Conservation (phyloP, 2,888 invertebrate species). For the Dendrolimus pini region DNA sequence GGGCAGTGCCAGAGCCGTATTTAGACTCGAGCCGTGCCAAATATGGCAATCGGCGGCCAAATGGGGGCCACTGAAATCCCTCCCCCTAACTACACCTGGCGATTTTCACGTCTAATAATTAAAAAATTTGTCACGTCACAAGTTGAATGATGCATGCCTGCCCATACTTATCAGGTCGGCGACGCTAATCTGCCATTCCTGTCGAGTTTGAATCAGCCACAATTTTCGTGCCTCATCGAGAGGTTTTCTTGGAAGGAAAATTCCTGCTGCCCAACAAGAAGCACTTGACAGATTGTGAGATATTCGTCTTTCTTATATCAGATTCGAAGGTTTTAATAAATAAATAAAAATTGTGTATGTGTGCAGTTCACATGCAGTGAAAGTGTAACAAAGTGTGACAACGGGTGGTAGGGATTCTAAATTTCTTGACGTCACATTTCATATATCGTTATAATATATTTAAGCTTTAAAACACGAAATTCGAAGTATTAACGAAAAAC, state of each 20-base stretch:
- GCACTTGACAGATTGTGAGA: no score
- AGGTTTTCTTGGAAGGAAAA: neutral
- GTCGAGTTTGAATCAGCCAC: neutral
- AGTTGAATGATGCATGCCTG: slow-evolving; percentile 32
- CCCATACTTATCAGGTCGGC: slow-evolving; percentile 1
- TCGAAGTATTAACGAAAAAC: no score
- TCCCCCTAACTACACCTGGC: slow-evolving; percentile 80
- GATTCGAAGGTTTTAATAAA: no score
- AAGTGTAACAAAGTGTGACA: no score
- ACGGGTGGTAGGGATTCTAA: no score
- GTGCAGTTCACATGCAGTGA: no score
- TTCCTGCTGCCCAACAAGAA: neutral
- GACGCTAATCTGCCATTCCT: neutral
- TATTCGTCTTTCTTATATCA: no score
- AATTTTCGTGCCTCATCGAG: neutral
- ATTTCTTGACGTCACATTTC: no score
- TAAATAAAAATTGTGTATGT: no score
- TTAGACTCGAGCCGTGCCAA: slow-evolving; percentile 88
- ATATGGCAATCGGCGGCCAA: slow-evolving; percentile 87
- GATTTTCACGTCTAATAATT: slow-evolving; percentile 74
- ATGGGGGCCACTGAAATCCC: slow-evolving; percentile 88
- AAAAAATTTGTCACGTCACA: slow-evolving; percentile 71
- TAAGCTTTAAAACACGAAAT: no score
- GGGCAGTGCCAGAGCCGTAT: slow-evolving; percentile 87
- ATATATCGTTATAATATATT: no score